Base-by-base conservation (phyloP, 2,797 vertebrate species). In the Poliocrania exsul region DNA sequence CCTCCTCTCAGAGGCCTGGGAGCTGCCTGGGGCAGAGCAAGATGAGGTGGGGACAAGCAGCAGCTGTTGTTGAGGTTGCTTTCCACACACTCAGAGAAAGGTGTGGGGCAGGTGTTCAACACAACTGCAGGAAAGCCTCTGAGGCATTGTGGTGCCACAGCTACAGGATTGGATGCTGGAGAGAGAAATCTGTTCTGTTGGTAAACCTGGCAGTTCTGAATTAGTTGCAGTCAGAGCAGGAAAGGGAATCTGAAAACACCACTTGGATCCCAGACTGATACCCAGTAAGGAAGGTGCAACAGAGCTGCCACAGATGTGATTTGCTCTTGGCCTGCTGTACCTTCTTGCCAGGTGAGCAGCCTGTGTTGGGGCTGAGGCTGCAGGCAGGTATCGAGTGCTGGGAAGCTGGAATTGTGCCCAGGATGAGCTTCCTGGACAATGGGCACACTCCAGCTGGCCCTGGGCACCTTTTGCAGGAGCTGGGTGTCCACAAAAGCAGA, bases 381-480 rank as follows among this genome's bases (percentile, higher is more conserved):
- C 2, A 5, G 21, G 13, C 33, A 37, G 40, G 23, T 33, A 29
- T 44, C 0, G 0, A 23, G 33, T 2, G 28, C 56, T 1, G 3
- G 46, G 26, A 58, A 71, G 16, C 57, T 70, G 46, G 23, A 13
- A 23, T 17, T 5, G 1, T 3, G 7, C 42, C 53, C 4, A 2
- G 58, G 62, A 51, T 1, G 13, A 38, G 20, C 9, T 31, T 35
- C 13, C 20, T 1, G 1, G 33, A 7, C 1, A 2, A 60, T 12
- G 23, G 47, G 28, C 17, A 4, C 0, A 1, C 61, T 44, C 78
- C 1, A 11, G 38, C 31, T 53, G 53, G 29, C 60, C 67, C 73
- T 6, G 1, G 57, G 81, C 7, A 2, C 44, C 37, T 38, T 5
- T 38, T 4, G 10, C 56, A 10, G 70, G 29, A 57, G 38, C 20